Conservation (phyloP, 1,140 invertebrate genomes). For the Neotoxoptera formosana region DNA sequence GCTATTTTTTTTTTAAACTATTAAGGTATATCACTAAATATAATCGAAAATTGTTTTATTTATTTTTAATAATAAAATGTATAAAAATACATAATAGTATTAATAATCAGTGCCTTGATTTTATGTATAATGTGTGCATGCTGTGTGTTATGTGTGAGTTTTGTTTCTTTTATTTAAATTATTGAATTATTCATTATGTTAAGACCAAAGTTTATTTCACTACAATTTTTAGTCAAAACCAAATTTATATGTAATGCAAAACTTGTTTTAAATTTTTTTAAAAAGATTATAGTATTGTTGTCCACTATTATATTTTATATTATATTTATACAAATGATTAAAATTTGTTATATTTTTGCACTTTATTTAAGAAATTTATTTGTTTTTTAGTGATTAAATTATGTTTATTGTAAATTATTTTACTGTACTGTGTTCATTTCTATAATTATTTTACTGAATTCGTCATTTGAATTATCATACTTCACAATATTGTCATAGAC, state of each 20-base stretch:
- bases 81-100: not conserved
- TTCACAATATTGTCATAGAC: not conserved
- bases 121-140: not conserved
- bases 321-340: not conserved
- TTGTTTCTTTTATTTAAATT: not conserved
- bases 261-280: not conserved
- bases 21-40: not conserved
- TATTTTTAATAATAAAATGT: not conserved
- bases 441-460: not conserved
- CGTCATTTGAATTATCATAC: not conserved
- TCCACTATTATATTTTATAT: slow-evolving; percentile 21
- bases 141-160: slow-evolving; percentile 20
- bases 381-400: slow-evolving; percentile 42
- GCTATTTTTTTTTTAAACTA: slow-evolving; percentile 27
- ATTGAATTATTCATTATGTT: not conserved
- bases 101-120: slow-evolving; percentile 26
- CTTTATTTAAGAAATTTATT: not conserved
- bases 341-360: slow-evolving; percentile 32
- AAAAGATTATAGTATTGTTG: not conserved
- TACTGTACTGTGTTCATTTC: not conserved
- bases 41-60: not conserved
- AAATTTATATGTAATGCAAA: slow-evolving; percentile 8
- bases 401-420: not conserved
- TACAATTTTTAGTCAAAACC: not conserved
- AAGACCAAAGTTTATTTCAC: slow-evolving; percentile 1